Conservation (phyloP, 1,140 invertebrate species). For the Armadillidium nasatum region DNA sequence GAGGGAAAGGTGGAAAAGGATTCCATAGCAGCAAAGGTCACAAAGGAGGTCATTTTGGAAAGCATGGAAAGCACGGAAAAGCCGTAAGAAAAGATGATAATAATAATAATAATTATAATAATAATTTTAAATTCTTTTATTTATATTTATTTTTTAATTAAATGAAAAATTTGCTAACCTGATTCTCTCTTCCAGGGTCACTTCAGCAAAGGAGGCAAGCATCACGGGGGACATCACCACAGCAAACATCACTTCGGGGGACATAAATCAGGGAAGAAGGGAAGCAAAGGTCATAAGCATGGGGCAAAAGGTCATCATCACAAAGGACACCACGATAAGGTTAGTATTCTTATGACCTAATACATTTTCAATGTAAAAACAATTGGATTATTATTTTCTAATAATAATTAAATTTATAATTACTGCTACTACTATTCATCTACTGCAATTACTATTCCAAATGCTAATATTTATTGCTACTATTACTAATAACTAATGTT, state of each 20-base stretch:
- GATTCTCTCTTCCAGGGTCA: conserved; percentile 4
- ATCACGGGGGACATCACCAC: not conserved
- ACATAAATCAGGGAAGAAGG: conserved; percentile 20
- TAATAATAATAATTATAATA: too few relatives aligned
- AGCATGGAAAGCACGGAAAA: conserved; percentile 25
- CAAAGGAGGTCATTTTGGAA: conserved; percentile 36
- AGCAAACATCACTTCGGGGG: too few relatives aligned
- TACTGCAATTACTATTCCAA: too few relatives aligned
- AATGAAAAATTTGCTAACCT: not conserved
- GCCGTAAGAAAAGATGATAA: too few relatives aligned
- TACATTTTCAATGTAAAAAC: too few relatives aligned
- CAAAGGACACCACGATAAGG: conserved; percentile 32
- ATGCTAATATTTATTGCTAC: too few relatives aligned
- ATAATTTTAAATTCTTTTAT: too few relatives aligned
- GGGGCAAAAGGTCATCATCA: conserved; percentile 39
- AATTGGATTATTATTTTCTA: not conserved
- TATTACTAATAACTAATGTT: too few relatives aligned
- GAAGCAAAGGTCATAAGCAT: conserved; percentile 33
- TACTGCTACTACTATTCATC: too few relatives aligned
- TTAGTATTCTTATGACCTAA: too few relatives aligned
- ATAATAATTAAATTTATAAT: too few relatives aligned
- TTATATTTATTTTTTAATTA: too few relatives aligned
- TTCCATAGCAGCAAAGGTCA: conserved; percentile 12
- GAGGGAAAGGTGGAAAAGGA: not conserved
- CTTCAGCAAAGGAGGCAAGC: conserved; percentile 3